These are phyloP conservation scores for Bombyx mandarina DNA, from an alignment of 1,140 invertebrate species.

Conservation along the genomic window DNA sequence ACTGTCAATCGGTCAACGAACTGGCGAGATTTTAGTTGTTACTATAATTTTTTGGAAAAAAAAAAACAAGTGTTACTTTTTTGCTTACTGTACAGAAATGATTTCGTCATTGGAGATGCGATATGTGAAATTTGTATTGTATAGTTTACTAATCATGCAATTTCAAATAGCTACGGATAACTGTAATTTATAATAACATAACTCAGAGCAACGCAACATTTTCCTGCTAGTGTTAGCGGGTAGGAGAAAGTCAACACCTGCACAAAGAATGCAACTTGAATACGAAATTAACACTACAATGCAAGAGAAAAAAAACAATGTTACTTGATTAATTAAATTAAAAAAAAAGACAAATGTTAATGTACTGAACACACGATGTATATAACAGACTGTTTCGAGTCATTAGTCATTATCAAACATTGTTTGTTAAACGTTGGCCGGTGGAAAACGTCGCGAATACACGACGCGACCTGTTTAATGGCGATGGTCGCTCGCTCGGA, in stretches of 20 bases:
- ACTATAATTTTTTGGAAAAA: constrained; percentile 13
- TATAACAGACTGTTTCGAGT: constrained; percentile 30
- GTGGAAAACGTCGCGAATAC: constrained; percentile 57
- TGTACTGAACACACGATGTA: constrained; percentile 40
- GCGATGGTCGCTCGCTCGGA: constrained; percentile 3
- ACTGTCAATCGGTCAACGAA: constrained; percentile 23
- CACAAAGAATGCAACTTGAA: constrained; percentile 65
- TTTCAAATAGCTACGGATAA: constrained; percentile 31
- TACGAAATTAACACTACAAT: constrained; percentile 63
- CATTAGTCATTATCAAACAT: constrained; percentile 31
- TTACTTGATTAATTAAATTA: constrained; percentile 39
- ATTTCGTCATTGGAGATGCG: constrained; percentile 35
- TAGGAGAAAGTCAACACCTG: constrained; percentile 65
- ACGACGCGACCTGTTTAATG: constrained; percentile 13
- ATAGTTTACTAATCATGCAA: constrained; percentile 47
- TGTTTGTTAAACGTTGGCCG: constrained; percentile 23
- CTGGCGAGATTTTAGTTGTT: constrained; percentile 6
- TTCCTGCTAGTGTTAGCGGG: constrained; percentile 68
- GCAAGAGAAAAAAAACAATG: constrained; percentile 34
- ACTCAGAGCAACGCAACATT: constrained; percentile 64
- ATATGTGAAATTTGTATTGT: constrained; percentile 38
- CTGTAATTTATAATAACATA: constrained; percentile 17
- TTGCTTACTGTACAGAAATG: constrained; percentile 29
- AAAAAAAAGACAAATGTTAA: constrained; percentile 42
- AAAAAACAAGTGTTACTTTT: constrained; percentile 11